A percentile compares a stretch with the other conserved stretches of the same genome.
Conservation (phyloP, 30 jellyfish, hydroid and myxozoan genomes). For the Nemopilema nomurai region DNA sequence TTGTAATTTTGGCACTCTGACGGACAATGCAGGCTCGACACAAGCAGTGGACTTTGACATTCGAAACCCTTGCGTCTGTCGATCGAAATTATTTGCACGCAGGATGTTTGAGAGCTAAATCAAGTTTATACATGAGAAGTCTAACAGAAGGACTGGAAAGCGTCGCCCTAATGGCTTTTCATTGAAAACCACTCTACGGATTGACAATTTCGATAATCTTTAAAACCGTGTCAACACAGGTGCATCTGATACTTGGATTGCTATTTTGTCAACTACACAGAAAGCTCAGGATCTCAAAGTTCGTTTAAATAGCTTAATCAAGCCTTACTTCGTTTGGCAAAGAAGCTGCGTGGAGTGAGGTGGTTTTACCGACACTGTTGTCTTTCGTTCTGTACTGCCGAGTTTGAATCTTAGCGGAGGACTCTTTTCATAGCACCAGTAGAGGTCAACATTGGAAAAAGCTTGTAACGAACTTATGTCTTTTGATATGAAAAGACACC, state of each 20-base stretch:
- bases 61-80: background rate
- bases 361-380: too few species aligned
- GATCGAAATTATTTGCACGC: background rate
- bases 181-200: background rate
- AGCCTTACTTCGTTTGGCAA: too few species aligned
- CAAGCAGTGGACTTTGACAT: background rate
- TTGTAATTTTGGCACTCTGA: too few species aligned
- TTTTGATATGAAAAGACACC: too few species aligned
- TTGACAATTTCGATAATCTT: background rate
- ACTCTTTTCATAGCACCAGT: too few species aligned
- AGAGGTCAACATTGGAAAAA: too few species aligned
- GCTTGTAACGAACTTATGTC: too few species aligned
- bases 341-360: too few species aligned
- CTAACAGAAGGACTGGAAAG: background rate
- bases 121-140: background rate
- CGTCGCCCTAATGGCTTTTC: background rate
- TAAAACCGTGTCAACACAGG: background rate
- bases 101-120: background rate
- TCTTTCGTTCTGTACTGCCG: too few species aligned
- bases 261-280: background rate
- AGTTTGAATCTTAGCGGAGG: too few species aligned
- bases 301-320: background rate
- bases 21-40: background rate
- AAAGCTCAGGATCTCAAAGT: background rate
- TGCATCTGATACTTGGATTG: background rate